These are phyloP conservation scores for Dunckerocampus dactyliophorus DNA, from an alignment of 2,113 vertebrate genomes.

Conservation along the genomic window DNA sequence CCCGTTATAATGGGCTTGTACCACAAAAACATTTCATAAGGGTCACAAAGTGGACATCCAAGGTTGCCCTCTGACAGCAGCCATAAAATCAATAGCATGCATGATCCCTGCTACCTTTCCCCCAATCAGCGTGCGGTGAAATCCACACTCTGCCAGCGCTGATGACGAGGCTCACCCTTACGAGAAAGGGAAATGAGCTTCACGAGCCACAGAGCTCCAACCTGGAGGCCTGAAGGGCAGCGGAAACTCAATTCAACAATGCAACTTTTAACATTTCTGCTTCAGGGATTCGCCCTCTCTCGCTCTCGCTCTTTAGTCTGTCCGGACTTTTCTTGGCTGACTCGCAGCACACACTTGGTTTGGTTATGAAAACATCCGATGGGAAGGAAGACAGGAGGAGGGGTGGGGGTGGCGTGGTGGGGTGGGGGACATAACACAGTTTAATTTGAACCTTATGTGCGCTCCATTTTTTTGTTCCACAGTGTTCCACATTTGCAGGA, in stretches of 20 bases:
- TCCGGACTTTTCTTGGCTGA: conserved; percentile 58
- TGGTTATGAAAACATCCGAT: conserved; percentile 78
- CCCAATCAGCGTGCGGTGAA: too few relatives aligned
- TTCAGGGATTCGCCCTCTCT: conserved; percentile 50
- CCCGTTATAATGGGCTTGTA: too few relatives aligned
- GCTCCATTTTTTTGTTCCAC: conserved; percentile 44
- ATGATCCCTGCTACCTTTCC: too few relatives aligned
- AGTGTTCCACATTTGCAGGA: conserved; percentile 53
- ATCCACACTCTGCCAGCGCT: too few relatives aligned
- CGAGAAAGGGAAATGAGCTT: conserved; percentile 22
- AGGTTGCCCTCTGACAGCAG: too few relatives aligned
- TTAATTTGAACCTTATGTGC: conserved; percentile 74
- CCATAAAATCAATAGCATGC: too few relatives aligned
- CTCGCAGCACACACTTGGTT: conserved; percentile 68
- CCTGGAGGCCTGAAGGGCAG: conserved; percentile 33
- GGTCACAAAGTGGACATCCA: too few relatives aligned
- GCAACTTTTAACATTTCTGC: conserved; percentile 51
- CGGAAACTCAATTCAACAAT: conserved; percentile 50
- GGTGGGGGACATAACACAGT: conserved; percentile 50
- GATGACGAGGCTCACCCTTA: background rate
- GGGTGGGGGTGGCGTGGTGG: conserved; percentile 8
- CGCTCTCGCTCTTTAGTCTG: background rate
- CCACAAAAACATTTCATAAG: too few relatives aligned
- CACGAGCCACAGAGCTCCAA: conserved; percentile 28
- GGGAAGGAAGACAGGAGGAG: conserved; percentile 41